Evolutionary conservation across 2,888 invertebrate genomes (phyloP), one percentile per base, ranked within the genome.

Genomic region (Sycophila texana): DNA sequence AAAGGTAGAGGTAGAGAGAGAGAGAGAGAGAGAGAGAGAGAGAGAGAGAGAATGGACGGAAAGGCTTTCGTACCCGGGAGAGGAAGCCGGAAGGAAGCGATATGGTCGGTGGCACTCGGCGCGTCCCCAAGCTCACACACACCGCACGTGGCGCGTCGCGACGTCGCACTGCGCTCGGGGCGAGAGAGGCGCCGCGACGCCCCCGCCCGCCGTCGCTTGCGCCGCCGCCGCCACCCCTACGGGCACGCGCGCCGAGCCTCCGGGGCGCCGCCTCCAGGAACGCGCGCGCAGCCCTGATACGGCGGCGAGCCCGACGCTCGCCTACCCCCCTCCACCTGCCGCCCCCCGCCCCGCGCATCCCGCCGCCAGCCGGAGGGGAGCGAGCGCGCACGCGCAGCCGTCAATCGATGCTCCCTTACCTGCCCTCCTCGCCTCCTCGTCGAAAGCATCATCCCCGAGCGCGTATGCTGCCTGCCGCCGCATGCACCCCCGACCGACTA

Each of bases 61-160:
- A 22, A 26, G n/a, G 18, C 72, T 4, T 18, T 51, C 61, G 18
- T 58, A 71, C 63, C 71, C 63, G 20, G 60, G 30, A 66, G 63
- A 53, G 60, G 53, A 68, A 61, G 49, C 20, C 65, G 74, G 67
- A 79, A 79, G 74, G 73, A 74, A 79, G 60, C 65, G 74, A 78
- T 67, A 70, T 57, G 68, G 16, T 51, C 18, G 51, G 55, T 1
- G 18, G n/a, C 14, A 20, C 49, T 39, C 13, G n/a, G 5, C 22
- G 30, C 49, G 58, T 26, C 20, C 12, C 20, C 26, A 49, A 22
- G 60, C 68, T 63, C 74, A 74, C 68, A 71, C 60, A 39, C 22
- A 90, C 90, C 88, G 89, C 90, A 90, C 90, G 89, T 90, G 90
- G 90, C 88, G 89, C 89, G 88, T 89, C 88, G 89, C 90, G 89